Evolutionary conservation across 2,888 invertebrate species (phyloP).

Genomic region (Teleiodes luculella): DNA sequence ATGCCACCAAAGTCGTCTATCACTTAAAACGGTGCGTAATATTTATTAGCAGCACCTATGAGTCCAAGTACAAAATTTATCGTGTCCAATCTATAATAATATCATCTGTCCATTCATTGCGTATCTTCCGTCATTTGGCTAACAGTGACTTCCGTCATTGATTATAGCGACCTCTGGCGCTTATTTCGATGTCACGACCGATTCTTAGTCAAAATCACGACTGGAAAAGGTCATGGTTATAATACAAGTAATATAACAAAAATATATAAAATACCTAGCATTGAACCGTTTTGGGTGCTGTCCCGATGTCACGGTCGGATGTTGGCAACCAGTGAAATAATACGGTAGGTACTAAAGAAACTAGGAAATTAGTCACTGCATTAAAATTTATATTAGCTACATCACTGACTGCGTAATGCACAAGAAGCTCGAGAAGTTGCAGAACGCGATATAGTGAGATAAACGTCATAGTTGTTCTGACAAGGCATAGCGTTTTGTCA

Average conservation of each 20-base stretch:
- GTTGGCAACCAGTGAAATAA: too few species aligned
- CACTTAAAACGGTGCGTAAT: background rate
- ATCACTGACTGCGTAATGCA: too few species aligned
- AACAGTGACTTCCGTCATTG: constrained; percentile 64
- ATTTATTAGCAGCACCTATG: constrained; percentile 4
- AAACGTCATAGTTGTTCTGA: too few species aligned
- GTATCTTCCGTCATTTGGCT: constrained; percentile 56
- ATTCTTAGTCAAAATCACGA: constrained; percentile 59
- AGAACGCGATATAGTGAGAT: too few species aligned
- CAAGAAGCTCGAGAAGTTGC: too few species aligned
- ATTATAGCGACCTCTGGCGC: constrained; percentile 61
- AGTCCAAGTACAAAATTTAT: too few species aligned
- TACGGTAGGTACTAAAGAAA: too few species aligned
- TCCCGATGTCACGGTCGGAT: constrained; percentile 39
- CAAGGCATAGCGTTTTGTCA: too few species aligned
- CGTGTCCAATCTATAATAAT: constrained; percentile 34
- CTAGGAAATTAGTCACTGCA: too few species aligned
- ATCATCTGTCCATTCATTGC: constrained; percentile 47
- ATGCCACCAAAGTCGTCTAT: constrained; percentile 10
- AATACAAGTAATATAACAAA: too few species aligned
- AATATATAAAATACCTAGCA: too few species aligned
- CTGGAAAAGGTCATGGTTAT: constrained; percentile 64
- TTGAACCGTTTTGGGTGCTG: constrained; percentile 42
- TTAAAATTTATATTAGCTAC: too few species aligned
- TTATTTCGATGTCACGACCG: constrained; percentile 73